phyloP scores from a whole-genome alignment of 2,888 invertebrate species.

The Deilephila elpenor region DNA sequence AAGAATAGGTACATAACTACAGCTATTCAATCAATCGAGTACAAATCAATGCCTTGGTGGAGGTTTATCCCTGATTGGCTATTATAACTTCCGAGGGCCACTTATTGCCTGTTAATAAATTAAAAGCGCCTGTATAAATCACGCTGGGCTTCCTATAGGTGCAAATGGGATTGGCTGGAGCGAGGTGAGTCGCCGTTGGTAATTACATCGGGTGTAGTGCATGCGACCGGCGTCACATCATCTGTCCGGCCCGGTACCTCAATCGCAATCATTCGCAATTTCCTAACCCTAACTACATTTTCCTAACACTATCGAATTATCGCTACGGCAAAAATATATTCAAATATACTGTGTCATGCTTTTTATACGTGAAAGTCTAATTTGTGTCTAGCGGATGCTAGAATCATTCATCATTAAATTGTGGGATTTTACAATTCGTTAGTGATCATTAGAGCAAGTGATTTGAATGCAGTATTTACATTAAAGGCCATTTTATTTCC shows the following conservation, averaged over 20 bases:
- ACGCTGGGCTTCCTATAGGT: background rate
- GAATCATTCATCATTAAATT: too few relatives aligned
- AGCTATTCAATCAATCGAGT: too few relatives aligned
- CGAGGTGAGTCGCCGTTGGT: constrained; percentile 39
- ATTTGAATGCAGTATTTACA: too few relatives aligned
- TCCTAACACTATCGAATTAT: constrained; percentile 46
- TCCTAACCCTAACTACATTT: constrained; percentile 66
- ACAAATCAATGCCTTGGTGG: too few relatives aligned
- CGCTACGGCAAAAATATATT: constrained; percentile 43
- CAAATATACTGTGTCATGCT: constrained; percentile 8
- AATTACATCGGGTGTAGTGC: constrained; percentile 53
- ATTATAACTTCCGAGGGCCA: too few relatives aligned
- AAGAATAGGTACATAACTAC: too few relatives aligned
- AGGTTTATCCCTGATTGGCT: too few relatives aligned
- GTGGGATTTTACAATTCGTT: too few relatives aligned
- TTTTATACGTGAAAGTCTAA: background rate
- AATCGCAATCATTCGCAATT: constrained; percentile 75
- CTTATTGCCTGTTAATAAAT: background rate
- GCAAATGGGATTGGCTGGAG: background rate
- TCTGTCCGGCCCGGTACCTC: constrained; percentile 49
- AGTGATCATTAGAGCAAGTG: too few relatives aligned
- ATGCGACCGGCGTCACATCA: constrained; percentile 48
- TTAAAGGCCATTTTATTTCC: too few relatives aligned
- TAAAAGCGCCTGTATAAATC: background rate
- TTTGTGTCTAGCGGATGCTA: background rate